These are phyloP conservation scores for Drosophila setosimentum DNA, from an alignment of 2,888 invertebrate species.

Conservation along the genomic window DNA sequence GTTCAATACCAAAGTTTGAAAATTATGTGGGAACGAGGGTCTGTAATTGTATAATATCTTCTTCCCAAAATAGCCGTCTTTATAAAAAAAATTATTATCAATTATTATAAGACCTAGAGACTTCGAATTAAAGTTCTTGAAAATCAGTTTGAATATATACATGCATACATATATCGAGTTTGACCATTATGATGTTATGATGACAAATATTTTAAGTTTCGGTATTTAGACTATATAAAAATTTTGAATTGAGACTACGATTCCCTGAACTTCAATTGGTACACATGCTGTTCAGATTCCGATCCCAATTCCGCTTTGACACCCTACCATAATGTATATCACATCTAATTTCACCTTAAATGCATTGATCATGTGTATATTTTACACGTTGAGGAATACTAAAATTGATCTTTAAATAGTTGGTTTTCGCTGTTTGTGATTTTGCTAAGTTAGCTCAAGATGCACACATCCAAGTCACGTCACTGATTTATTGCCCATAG, in stretches of 20 bases:
- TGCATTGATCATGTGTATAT: not conserved
- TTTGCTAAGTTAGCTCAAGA: conserved; percentile 20
- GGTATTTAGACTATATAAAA: not conserved
- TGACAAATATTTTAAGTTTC: not conserved
- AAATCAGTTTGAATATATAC: too few species aligned
- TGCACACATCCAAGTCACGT: conserved; percentile 36
- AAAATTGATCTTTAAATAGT: not conserved
- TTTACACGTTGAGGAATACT: not conserved
- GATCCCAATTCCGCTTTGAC: not conserved
- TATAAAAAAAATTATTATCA: too few species aligned
- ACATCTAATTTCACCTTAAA: not conserved
- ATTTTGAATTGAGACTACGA: not conserved
- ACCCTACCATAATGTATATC: not conserved
- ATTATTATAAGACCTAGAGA: too few species aligned
- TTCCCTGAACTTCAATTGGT: not conserved
- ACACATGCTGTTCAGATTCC: too few species aligned
- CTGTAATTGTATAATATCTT: too few species aligned
- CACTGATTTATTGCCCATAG: conserved; percentile 46
- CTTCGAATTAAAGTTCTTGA: too few species aligned
- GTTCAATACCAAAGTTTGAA: too few species aligned
- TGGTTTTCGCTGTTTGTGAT: conserved; percentile 42
- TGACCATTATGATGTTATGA: too few species aligned
- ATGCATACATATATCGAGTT: too few species aligned
- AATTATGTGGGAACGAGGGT: too few species aligned
- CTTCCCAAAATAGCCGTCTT: too few species aligned